Evolutionary conservation across 2,888 invertebrate species (phyloP), one percentile per base, ranked within the genome.

Genomic region (Cosmorhoe ocellata): DNA sequence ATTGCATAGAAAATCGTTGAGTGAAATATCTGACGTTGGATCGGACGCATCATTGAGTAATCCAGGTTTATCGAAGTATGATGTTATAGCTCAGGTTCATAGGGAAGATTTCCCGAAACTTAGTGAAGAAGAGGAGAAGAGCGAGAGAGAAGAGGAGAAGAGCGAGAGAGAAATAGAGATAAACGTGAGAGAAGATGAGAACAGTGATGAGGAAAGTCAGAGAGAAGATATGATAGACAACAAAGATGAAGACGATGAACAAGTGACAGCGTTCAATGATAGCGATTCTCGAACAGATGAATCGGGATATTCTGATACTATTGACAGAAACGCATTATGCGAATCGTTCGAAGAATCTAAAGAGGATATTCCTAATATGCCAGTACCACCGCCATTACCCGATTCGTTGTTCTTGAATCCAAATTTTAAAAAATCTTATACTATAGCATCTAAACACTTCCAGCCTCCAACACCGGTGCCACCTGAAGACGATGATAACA

Each of bases 51-150:
- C 90, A 38, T 64, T 82, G 59, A 78, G 82, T 76, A 82, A 72
- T 77, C 84, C 80, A 66, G 81, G 71, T 32, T 79, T 87, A 80
- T 85, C 90, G 63, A 89, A 91, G 78, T 91, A 92, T 71, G 91
- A 91, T 76, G 91, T 92, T 14, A 83, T 92, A 64, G 92, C 87
- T 51, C 89, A 91, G 77, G 91, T 92, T 9, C 92, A 92, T 63
- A 85, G 91, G 72, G 91, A 92, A 71, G 91, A 92, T 76, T 75
- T 89, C 46, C 80, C 85, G 0, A 87, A 69, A 67, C 68, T 89
- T 3, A 74, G 67, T 8, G 87, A 88, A 63, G 85, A 85, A 64
- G 85, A 85, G 48, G 85, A 88, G 61, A 76, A 66, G 63, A 58
- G 57, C 14, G 74, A 74, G 0, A 33, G 10, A 14, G 87, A 87